These are phyloP conservation scores for Champsocephalus esox DNA, from an alignment of 2,797 vertebrate species.

Conservation along the genomic window DNA sequence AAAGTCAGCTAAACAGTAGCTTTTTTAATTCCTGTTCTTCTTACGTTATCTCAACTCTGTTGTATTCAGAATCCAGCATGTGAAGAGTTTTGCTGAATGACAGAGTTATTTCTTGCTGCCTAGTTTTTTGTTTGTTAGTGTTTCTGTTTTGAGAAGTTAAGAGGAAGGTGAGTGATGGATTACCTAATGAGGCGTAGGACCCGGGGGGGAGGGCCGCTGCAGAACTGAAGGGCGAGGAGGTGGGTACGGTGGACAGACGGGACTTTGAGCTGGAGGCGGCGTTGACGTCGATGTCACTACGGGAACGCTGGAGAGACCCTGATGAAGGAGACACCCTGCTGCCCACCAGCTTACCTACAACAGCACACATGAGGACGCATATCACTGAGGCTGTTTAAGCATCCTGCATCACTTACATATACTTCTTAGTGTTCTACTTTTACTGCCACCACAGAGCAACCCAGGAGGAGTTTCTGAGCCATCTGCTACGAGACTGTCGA, in stretches of 20 bases:
- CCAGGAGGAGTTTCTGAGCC: not conserved
- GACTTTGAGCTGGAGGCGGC: slow-evolving; percentile 96
- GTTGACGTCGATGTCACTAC: slow-evolving; percentile 97
- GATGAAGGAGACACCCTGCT: slow-evolving; percentile 88
- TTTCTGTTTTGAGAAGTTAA: not conserved
- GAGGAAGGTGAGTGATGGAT: slow-evolving; percentile 46
- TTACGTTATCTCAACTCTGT: not conserved
- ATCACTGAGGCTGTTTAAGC: not conserved
- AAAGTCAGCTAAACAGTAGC: not conserved
- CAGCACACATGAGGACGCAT: slow-evolving; percentile 2
- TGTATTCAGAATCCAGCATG: not conserved
- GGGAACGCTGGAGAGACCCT: slow-evolving; percentile 95
- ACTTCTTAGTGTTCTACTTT: not conserved
- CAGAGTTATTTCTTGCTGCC: not conserved
- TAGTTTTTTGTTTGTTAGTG: not conserved
- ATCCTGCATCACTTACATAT: not conserved
- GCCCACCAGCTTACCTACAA: slow-evolving; percentile 90
- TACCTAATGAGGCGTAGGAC: slow-evolving; percentile 97
- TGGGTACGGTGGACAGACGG: slow-evolving; percentile 88
- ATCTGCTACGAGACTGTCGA: too few relatives aligned
- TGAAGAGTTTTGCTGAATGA: not conserved
- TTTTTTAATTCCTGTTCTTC: not conserved
- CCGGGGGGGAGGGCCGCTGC: slow-evolving; percentile 94
- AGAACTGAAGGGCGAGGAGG: slow-evolving; percentile 90
- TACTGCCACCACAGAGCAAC: not conserved